phyloP scores from a whole-genome alignment of 2,797 vertebrate species.

The Carapus acus region DNA sequence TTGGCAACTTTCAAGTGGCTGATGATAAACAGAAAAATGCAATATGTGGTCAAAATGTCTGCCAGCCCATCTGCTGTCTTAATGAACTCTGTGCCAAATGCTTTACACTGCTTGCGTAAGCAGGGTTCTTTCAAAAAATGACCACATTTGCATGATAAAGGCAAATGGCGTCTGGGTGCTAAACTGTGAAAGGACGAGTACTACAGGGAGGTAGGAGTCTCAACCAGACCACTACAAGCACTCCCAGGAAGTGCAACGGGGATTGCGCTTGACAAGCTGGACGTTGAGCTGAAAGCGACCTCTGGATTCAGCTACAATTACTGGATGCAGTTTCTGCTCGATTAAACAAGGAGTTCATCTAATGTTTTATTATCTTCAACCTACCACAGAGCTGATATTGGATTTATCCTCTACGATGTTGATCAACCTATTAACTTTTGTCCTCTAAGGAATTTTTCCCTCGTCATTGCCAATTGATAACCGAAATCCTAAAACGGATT shows the following conservation, averaged over 20 bases:
- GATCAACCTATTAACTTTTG: slow-evolving; percentile 5
- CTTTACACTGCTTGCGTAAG: slow-evolving; percentile 73
- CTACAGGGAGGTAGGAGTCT: slow-evolving; percentile 38
- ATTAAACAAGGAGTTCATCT: slow-evolving; percentile 9
- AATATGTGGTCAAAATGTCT: slow-evolving; percentile 44
- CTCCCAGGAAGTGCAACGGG: slow-evolving; percentile 32
- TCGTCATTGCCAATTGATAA: not conserved
- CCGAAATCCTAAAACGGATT: not conserved
- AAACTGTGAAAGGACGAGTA: slow-evolving; percentile 39
- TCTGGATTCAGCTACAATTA: slow-evolving; percentile 17
- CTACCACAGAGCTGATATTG: slow-evolving; percentile 7
- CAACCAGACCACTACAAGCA: slow-evolving; percentile 32
- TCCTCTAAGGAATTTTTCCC: not conserved
- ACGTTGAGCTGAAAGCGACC: slow-evolving; percentile 16
- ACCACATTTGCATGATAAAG: slow-evolving; percentile 76
- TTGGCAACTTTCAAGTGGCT: slow-evolving; percentile 37
- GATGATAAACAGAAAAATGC: slow-evolving; percentile 44
- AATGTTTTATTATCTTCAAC: slow-evolving; percentile 8
- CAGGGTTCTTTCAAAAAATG: slow-evolving; percentile 65
- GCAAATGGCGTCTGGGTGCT: slow-evolving; percentile 51
- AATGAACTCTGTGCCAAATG: slow-evolving; percentile 63
- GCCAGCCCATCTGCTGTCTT: slow-evolving; percentile 49
- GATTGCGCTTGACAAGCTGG: slow-evolving; percentile 41
- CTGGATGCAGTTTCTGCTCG: slow-evolving; percentile 23
- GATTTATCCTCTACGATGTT: not conserved